These are phyloP conservation scores for Pachliopta kotzebuea DNA, from an alignment of 2,888 invertebrate species.

Conservation along the genomic window DNA sequence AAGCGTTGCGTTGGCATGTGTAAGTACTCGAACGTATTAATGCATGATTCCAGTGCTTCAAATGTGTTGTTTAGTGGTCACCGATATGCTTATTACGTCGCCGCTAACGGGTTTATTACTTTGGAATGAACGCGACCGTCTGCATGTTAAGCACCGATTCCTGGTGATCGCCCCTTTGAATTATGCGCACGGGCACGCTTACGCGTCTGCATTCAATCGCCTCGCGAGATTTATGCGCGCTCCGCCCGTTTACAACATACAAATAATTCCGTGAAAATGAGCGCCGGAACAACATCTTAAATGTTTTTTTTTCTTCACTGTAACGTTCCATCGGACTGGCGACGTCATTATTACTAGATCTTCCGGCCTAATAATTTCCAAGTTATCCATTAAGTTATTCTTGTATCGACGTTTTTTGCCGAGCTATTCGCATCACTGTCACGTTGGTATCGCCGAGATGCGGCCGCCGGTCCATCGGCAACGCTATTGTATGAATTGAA, in stretches of 20 bases:
- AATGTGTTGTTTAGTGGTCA: constrained; percentile 46
- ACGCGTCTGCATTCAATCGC: constrained; percentile 70
- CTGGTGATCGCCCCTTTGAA: constrained; percentile 77
- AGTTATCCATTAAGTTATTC: neutral
- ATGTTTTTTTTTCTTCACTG: neutral
- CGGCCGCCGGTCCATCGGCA: constrained; percentile 45
- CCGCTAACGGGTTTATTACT: constrained; percentile 75
- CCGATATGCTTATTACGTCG: constrained; percentile 68
- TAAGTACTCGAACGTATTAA: constrained; percentile 27
- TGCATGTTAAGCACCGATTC: constrained; percentile 75
- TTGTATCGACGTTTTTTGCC: constrained; percentile 37
- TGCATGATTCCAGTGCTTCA: constrained; percentile 33
- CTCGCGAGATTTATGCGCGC: constrained; percentile 66
- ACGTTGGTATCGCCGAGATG: constrained; percentile 48
- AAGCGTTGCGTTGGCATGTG: constrained; percentile 27
- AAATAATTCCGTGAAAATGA: constrained; percentile 62
- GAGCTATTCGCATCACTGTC: constrained; percentile 46
- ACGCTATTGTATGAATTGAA: constrained; percentile 41
- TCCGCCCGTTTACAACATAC: constrained; percentile 56
- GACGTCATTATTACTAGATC: neutral
- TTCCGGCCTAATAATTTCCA: neutral
- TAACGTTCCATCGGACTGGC: neutral
- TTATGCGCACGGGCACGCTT: constrained; percentile 74
- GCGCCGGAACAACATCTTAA: neutral
- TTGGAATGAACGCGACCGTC: constrained; percentile 67